Percentiles rank a stretch among this genome's conserved stretches.
These are phyloP conservation scores for Albula goreensis DNA, from an alignment of 2,113 vertebrate genomes.

Conservation along the genomic window DNA sequence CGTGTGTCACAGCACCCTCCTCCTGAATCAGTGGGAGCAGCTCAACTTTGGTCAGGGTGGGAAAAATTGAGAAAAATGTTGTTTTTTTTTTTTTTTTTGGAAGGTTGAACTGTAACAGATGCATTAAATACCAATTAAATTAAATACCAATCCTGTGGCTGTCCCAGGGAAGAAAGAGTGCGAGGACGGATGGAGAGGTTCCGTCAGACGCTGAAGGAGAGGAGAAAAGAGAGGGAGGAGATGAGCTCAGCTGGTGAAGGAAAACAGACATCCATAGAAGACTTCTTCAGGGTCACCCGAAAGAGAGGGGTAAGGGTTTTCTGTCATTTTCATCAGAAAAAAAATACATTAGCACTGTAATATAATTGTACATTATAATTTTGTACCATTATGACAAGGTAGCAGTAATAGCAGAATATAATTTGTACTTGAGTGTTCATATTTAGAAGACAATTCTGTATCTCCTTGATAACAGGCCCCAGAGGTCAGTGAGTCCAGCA, in stretches of 20 bases:
- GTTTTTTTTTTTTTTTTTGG: no score
- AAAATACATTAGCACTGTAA: no score
- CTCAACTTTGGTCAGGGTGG: no score
- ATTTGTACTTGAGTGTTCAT: not conserved
- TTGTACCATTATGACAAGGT: no score
- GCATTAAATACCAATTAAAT: no score
- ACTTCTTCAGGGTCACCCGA: slow-evolving; percentile 68
- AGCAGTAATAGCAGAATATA: no score
- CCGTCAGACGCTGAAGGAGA: slow-evolving; percentile 43
- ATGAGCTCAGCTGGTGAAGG: slow-evolving; percentile 25
- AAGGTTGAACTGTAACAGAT: no score
- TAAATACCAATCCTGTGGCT: not conserved
- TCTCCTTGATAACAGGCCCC: not conserved
- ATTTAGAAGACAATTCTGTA: not conserved
- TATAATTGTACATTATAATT: no score
- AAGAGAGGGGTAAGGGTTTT: slow-evolving; percentile 47
- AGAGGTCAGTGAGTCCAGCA: not conserved
- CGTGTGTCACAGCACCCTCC: no score
- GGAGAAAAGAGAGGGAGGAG: slow-evolving; percentile 54
- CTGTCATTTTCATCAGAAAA: no score
- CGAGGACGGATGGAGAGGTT: slow-evolving; percentile 65
- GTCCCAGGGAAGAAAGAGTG: slow-evolving; percentile 59
- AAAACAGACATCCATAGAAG: slow-evolving; percentile 60
- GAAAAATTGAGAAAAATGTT: no score
- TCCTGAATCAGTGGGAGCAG: no score